A percentile compares a stretch with the other conserved stretches of the same genome.
These are phyloP conservation scores for Mythimna pallens DNA, from an alignment of 2,888 invertebrate genomes.

Conservation along the genomic window DNA sequence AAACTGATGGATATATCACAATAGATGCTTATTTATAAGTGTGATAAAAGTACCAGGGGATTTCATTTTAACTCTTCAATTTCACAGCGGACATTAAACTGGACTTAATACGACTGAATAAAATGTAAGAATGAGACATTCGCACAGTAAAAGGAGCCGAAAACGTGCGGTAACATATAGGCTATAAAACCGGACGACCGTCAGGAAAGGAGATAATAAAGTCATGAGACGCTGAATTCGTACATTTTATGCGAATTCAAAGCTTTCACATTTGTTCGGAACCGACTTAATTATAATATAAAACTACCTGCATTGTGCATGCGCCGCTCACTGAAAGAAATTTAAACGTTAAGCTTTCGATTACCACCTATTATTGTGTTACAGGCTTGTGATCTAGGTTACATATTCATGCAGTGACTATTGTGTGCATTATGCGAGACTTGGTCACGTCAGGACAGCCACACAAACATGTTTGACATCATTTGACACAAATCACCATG, in stretches of 20 bases:
- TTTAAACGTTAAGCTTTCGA: conserved; percentile 15
- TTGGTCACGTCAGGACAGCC: conserved; percentile 26
- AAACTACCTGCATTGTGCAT: conserved; percentile 30
- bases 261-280: conserved; percentile 52
- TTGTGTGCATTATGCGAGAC: conserved; percentile 39
- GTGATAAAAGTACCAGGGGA: not conserved
- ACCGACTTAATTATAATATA: conserved; percentile 49
- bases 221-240: conserved; percentile 50
- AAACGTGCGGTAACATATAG: conserved; percentile 52
- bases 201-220: conserved; percentile 60
- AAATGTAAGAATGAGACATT: conserved; percentile 54
- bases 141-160: conserved; percentile 48
- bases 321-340: not conserved
- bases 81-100: conserved; percentile 33
- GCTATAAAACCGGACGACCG: conserved; percentile 58
- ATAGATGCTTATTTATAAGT: conserved; percentile 11
- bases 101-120: conserved; percentile 43
- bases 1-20: conserved; percentile 21
- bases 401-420: conserved; percentile 18
- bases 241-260: conserved; percentile 52
- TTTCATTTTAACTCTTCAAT: conserved; percentile 39
- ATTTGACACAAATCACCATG: conserved; percentile 62
- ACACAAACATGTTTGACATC: conserved; percentile 56
- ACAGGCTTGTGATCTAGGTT: conserved; percentile 34
- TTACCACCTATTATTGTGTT: conserved; percentile 6